Evolutionary conservation across 2,113 vertebrate genomes (phyloP), one percentile per base, ranked within the genome.

Genomic region (Tachycineta bicolor): DNA sequence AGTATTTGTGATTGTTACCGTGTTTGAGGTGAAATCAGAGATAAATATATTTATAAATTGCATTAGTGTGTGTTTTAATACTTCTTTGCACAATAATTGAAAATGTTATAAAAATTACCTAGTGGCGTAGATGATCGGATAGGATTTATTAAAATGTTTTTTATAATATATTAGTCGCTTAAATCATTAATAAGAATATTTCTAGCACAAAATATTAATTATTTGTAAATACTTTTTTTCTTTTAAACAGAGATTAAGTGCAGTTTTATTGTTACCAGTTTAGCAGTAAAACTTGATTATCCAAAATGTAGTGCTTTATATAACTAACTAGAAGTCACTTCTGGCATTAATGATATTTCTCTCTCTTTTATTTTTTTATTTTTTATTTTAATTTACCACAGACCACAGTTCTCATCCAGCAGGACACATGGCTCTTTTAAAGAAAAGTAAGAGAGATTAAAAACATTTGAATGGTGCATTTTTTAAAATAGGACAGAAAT

Each of bases 401-500:
- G 98, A 63, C 95, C 43, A 50, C 84, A 16, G 70, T 68, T 93
- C 68, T 90, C 63, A 90, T 37, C 87, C 41, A 78, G 95, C 87
- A 90, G 95, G 96, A 98, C 94, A 95, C n/a, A 99, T 99, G 99
- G 97, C 98, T 98, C 96, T 99, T 70, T 94, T 99, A 96, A 98
- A 98, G 93, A 99, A 98, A 99, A 96, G 99, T 99, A 98, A 99
- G 98, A 97, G 62, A 89, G 3, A 68, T 67, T 83, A 83, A 89
- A 91, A 78, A 12, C 20, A n/a, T 58, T 70, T 79, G 20, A 84
- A 89, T 65, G 31, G 31, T 0, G 0, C n/a, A 11, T 23, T 74
- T 80, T 85, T 70, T 44, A 14, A 73, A 84, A 76, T 46, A 69
- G 14, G 21, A 49, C 31, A 59, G 63, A 86, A 76, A 67, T n/a